These are phyloP conservation scores for Leptocoma aspasia DNA, from an alignment of 2,113 vertebrate genomes.

Conservation along the genomic window DNA sequence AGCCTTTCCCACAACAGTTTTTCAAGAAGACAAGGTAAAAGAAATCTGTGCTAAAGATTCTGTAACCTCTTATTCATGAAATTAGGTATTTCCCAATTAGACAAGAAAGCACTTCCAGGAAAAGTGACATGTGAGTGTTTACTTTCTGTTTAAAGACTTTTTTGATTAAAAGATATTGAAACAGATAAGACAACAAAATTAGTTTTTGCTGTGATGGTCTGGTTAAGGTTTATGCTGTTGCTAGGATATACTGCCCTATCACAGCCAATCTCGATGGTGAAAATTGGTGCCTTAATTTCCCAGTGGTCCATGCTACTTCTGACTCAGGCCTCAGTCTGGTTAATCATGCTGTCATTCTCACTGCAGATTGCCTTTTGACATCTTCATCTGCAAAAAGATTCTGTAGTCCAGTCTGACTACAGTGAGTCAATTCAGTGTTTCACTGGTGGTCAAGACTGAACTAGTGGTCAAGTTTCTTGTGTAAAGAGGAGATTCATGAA, in stretches of 20 bases:
- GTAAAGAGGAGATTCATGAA: neutral
- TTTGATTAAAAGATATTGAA: conserved; percentile 75
- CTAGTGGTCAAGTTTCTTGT: neutral
- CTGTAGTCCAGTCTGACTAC: conserved; percentile 27
- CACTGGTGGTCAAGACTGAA: conserved; percentile 13
- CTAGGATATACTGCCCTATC: conserved; percentile 78
- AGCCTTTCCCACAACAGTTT: neutral
- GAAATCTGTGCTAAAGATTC: conserved; percentile 47
- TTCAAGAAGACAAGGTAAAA: conserved; percentile 24
- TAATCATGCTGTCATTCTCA: conserved; percentile 82
- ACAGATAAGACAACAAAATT: conserved; percentile 73
- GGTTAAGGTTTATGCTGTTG: conserved; percentile 71
- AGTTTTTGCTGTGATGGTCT: conserved; percentile 66
- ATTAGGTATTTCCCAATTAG: conserved; percentile 70
- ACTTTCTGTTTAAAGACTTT: conserved; percentile 70
- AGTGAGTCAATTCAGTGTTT: conserved; percentile 43
- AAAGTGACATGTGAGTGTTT: conserved; percentile 64
- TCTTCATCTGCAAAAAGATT: conserved; percentile 76
- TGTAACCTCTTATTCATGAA: conserved; percentile 56
- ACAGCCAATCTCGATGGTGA: conserved; percentile 72
- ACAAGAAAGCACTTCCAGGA: conserved; percentile 45
- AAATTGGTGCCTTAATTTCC: conserved; percentile 84
- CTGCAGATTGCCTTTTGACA: conserved; percentile 79
- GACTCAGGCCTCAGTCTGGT: conserved; percentile 78
- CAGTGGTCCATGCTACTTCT: conserved; percentile 73